A percentile compares a stretch with the other conserved stretches of the same genome.
phyloP scores from a whole-genome alignment of 2,888 invertebrate species.

The Oconnorella tubifera region DNA sequence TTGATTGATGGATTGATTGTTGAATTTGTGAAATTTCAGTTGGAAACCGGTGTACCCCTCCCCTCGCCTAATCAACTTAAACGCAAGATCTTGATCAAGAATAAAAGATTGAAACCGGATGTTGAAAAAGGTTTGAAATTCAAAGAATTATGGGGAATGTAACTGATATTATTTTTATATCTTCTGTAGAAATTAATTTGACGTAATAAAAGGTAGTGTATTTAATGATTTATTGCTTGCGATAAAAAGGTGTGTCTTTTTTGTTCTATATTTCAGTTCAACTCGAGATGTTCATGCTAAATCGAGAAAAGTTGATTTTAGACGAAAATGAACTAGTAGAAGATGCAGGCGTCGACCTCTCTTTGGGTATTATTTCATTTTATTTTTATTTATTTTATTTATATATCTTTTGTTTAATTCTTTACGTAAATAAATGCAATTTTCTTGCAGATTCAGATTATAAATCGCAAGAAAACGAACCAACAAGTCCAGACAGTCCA shows the following conservation, averaged over 20 bases:
- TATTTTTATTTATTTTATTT: not conserved
- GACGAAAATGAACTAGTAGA: slow-evolving; percentile 53
- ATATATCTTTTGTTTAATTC: not conserved
- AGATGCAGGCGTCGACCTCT: slow-evolving; percentile 33
- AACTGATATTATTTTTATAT: no score
- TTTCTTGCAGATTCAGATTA: not conserved
- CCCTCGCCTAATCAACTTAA: slow-evolving; percentile 88
- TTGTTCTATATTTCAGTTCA: no score
- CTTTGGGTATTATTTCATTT: not conserved
- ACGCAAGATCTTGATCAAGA: slow-evolving; percentile 95
- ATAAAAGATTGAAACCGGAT: slow-evolving; percentile 91
- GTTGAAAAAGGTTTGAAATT: slow-evolving; percentile 86
- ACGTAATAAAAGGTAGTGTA: no score
- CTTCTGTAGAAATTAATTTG: no score
- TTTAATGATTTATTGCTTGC: not conserved
- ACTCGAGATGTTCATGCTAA: slow-evolving; percentile 54
- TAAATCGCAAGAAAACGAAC: not conserved
- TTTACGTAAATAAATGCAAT: not conserved
- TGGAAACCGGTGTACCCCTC: slow-evolving; percentile 85
- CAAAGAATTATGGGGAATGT: no score
- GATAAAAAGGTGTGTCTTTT: no score
- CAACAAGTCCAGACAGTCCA: not conserved
- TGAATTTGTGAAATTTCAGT: no score
- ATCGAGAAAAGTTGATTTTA: slow-evolving; percentile 41
- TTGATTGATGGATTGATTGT: no score